These are phyloP conservation scores for Diachasmimorpha longicaudata DNA, from an alignment of 1,140 invertebrate species.

Conservation along the genomic window DNA sequence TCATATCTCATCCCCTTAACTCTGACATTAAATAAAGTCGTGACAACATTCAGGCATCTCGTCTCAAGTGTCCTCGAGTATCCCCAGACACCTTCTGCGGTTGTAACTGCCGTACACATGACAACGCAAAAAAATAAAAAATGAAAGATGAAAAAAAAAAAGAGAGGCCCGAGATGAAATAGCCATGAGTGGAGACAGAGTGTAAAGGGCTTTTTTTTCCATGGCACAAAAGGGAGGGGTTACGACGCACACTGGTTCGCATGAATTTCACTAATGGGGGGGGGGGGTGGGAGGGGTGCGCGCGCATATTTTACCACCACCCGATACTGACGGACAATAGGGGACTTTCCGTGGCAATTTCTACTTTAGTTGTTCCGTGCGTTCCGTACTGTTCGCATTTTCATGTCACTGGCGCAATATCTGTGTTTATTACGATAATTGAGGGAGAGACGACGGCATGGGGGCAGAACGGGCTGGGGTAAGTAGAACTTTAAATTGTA, in stretches of 20 bases:
- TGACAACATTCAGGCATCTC: background rate
- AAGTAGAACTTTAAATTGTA: background rate
- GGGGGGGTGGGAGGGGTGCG: background rate
- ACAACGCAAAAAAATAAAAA: background rate
- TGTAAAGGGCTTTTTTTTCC: background rate
- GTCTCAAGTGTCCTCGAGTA: background rate
- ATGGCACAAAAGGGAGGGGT: background rate
- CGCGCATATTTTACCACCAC: constrained; percentile 16
- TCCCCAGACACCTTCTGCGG: background rate
- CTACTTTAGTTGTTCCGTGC: constrained; percentile 17
- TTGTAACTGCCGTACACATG: background rate
- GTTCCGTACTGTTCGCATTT: constrained; percentile 12
- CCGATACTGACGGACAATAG: background rate
- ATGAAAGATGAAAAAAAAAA: background rate
- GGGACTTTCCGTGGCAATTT: background rate
- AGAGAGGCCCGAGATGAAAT: background rate
- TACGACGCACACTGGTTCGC: background rate
- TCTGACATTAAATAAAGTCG: background rate
- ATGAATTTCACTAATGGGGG: constrained; percentile 1
- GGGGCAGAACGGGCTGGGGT: background rate
- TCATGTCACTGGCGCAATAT: background rate
- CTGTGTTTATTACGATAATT: background rate
- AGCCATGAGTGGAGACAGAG: background rate
- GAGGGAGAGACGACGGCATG: background rate
- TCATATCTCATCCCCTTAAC: background rate